Conservation (phyloP, 2,113 vertebrate genomes). For the Coturnix japonica region DNA sequence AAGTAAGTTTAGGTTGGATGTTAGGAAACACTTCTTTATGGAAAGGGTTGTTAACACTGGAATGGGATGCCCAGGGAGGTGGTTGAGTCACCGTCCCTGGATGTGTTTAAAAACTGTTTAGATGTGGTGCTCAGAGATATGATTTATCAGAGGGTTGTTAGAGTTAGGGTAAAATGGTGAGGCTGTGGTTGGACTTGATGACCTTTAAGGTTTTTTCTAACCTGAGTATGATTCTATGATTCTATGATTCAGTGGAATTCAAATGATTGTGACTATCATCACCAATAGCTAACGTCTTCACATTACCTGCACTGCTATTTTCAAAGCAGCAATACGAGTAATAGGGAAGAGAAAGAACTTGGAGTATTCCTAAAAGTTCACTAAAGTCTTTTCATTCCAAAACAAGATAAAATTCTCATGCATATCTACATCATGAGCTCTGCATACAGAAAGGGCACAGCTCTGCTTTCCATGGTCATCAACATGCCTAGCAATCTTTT, state of each 20-base stretch:
- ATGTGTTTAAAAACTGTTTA: no score
- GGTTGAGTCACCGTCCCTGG: no score
- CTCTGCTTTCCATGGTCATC: neutral
- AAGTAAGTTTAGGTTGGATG: no score
- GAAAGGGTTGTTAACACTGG: no score
- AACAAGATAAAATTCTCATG: conserved; percentile 24
- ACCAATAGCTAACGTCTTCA: neutral
- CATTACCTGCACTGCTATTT: neutral
- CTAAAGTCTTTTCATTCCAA: conserved; percentile 36
- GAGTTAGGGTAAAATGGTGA: no score
- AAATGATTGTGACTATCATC: neutral
- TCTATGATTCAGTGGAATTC: neutral
- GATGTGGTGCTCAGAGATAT: no score
- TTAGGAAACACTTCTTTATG: no score
- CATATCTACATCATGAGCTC: neutral
- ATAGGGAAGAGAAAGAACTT: conserved; percentile 30
- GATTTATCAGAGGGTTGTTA: no score
- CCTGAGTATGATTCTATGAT: no score
- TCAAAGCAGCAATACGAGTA: neutral
- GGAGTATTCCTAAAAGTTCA: conserved; percentile 3
- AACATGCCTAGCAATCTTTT: conserved; percentile 37
- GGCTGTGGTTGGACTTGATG: no score
- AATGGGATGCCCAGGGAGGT: no score
- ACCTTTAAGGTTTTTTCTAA: no score
- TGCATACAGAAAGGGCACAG: neutral